A percentile compares a stretch with the other conserved stretches of the same genome.
Conservation (phyloP, 2,113 vertebrate genomes). For the Electrona antarctica region DNA sequence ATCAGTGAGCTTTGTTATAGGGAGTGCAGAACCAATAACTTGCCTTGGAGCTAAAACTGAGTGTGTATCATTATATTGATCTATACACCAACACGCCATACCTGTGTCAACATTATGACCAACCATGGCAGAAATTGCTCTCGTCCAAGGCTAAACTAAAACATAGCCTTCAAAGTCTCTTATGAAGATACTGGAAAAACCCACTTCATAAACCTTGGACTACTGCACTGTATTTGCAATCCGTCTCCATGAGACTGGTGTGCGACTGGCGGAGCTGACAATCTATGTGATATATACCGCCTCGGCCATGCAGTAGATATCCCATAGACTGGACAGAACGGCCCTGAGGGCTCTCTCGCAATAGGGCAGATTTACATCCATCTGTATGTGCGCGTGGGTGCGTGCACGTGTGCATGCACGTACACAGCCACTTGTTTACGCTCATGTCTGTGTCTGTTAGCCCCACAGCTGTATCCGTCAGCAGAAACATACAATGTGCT, state of each 20-base stretch:
- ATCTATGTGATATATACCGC: slow-evolving; percentile 52
- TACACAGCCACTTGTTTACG: too few relatives aligned
- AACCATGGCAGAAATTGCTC: slow-evolving; percentile 36
- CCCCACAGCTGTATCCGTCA: slow-evolving; percentile 57
- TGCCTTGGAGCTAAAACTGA: slow-evolving; percentile 30
- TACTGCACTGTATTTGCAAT: slow-evolving; percentile 31
- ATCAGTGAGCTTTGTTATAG: slow-evolving; percentile 26
- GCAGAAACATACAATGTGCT: slow-evolving; percentile 60
- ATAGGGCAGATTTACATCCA: slow-evolving; percentile 56
- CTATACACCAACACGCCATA: slow-evolving; percentile 22
- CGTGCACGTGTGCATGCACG: neutral
- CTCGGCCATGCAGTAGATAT: slow-evolving; percentile 41
- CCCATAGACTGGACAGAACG: slow-evolving; percentile 34
- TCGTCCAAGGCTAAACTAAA: slow-evolving; percentile 53
- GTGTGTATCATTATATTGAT: slow-evolving; percentile 56
- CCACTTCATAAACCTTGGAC: slow-evolving; percentile 39
- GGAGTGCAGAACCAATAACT: slow-evolving; percentile 23
- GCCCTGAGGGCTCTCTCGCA: slow-evolving; percentile 39
- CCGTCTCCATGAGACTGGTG: slow-evolving; percentile 30
- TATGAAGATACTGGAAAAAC: neutral
- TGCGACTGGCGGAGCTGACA: slow-evolving; percentile 17
- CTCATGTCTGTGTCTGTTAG: slow-evolving; percentile 18
- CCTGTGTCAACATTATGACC: slow-evolving; percentile 42
- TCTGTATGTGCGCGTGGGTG: slow-evolving; percentile 1
- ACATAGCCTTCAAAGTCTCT: slow-evolving; percentile 23